A percentile compares a stretch with the other conserved stretches of the same genome.
These are phyloP conservation scores for Sphaeramia orbicularis DNA, from an alignment of 2,797 vertebrate species.

Conservation along the genomic window DNA sequence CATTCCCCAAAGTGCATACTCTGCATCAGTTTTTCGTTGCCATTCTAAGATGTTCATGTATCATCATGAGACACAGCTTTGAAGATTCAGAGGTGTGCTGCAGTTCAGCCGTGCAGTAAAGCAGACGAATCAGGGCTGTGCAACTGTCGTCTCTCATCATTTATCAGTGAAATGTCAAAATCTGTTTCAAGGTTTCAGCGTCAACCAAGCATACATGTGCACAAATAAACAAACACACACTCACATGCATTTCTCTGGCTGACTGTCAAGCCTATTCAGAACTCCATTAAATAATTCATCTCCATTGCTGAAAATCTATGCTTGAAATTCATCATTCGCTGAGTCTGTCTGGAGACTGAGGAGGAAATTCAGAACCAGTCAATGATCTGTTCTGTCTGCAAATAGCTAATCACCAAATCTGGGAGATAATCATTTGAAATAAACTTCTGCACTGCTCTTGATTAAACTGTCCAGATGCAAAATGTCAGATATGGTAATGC, in stretches of 20 bases:
- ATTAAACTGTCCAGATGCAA: conserved; percentile 20
- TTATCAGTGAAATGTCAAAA: conserved; percentile 39
- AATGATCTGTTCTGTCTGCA: conserved; percentile 34
- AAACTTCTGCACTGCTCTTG: conserved; percentile 6
- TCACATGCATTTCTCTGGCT: not conserved
- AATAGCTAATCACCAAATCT: conserved; percentile 39
- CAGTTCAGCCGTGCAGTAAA: conserved; percentile 6
- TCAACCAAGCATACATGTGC: not conserved
- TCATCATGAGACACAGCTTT: not conserved
- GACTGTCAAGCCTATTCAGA: conserved; percentile 39
- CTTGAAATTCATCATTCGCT: conserved; percentile 48
- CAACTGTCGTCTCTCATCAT: conserved; percentile 26
- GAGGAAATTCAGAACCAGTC: conserved; percentile 38
- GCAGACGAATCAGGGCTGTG: not conserved
- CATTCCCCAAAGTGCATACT: not conserved
- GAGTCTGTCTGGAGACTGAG: conserved; percentile 7
- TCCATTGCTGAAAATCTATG: conserved; percentile 15
- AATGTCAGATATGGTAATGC: conserved; percentile 11
- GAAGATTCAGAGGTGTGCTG: not conserved
- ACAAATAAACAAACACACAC: not conserved
- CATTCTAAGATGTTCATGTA: conserved; percentile 14
- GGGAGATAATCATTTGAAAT: conserved; percentile 20
- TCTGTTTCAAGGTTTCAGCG: not conserved
- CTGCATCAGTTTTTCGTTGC: not conserved
- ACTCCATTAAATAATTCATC: conserved; percentile 53